Conservation (phyloP, 2,113 vertebrate genomes). For the Pedionomus torquatus region DNA sequence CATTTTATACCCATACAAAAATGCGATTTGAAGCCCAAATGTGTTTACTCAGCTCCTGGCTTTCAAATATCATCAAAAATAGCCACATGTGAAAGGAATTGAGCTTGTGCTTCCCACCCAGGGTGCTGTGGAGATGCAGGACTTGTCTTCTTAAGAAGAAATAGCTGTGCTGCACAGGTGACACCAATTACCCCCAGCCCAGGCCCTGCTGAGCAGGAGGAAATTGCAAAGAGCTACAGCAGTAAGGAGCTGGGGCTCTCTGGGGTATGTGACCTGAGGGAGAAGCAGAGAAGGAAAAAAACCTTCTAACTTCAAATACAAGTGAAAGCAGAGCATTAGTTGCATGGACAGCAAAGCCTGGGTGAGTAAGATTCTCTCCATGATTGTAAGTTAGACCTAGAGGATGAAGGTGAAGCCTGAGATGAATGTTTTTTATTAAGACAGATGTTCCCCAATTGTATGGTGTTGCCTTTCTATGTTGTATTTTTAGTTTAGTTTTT, state of each 20-base stretch:
- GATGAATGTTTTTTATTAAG: not conserved
- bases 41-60: not conserved
- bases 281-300: not conserved
- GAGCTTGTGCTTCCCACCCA: not conserved
- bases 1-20: not conserved
- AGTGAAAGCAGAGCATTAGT: not conserved
- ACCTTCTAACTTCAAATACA: not conserved
- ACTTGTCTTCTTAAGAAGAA: not conserved
- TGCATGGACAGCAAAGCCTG: not conserved
- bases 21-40: not conserved
- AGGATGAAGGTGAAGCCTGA: not conserved
- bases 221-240: not conserved
- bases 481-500: not conserved
- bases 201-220: not conserved
- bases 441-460: not conserved
- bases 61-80: not conserved
- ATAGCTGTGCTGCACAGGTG: not conserved
- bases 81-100: not conserved
- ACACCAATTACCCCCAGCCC: not conserved
- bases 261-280: accelerated
- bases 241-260: not conserved
- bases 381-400: not conserved
- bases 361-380: not conserved
- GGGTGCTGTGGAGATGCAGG: not conserved
- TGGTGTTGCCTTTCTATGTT: accelerated